Evolutionary conservation across 2,888 invertebrate species (phyloP).

Genomic region (Monochamus alternatus): DNA sequence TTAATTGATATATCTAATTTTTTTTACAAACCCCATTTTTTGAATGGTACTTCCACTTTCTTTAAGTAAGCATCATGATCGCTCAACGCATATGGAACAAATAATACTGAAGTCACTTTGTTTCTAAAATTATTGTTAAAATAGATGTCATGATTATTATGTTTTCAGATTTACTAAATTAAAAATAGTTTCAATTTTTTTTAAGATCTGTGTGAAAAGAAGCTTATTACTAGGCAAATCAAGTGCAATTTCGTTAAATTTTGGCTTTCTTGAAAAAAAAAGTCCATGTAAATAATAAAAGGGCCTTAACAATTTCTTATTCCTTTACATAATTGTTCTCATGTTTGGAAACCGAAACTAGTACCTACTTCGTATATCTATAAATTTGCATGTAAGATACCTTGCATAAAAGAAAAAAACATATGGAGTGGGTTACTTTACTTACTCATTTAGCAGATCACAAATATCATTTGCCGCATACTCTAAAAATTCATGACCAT

Average conservation of each 20-base stretch:
- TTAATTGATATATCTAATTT: constrained; percentile 7
- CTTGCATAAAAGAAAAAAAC: too few relatives aligned
- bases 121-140: constrained; percentile 70
- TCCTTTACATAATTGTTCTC: too few relatives aligned
- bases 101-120: constrained; percentile 78
- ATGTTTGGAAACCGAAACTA: too few relatives aligned
- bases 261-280: too few relatives aligned
- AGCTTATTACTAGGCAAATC: too few relatives aligned
- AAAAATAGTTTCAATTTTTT: too few relatives aligned
- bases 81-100: constrained; percentile 83
- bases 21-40: constrained; percentile 75
- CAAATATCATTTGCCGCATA: constrained; percentile 79
- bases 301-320: too few relatives aligned
- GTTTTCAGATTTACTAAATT: background rate
- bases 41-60: constrained; percentile 75
- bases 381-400: too few relatives aligned
- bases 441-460: constrained; percentile 75
- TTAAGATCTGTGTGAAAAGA: too few relatives aligned
- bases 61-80: constrained; percentile 79
- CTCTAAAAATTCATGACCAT: constrained; percentile 79
- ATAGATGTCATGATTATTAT: constrained; percentile 9
- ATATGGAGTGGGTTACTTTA: background rate
- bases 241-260: too few relatives aligned
- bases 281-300: too few relatives aligned
- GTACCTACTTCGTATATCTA: too few relatives aligned